Evolutionary conservation across 2,888 invertebrate genomes (phyloP).

Genomic region (Synergus itoensis): DNA sequence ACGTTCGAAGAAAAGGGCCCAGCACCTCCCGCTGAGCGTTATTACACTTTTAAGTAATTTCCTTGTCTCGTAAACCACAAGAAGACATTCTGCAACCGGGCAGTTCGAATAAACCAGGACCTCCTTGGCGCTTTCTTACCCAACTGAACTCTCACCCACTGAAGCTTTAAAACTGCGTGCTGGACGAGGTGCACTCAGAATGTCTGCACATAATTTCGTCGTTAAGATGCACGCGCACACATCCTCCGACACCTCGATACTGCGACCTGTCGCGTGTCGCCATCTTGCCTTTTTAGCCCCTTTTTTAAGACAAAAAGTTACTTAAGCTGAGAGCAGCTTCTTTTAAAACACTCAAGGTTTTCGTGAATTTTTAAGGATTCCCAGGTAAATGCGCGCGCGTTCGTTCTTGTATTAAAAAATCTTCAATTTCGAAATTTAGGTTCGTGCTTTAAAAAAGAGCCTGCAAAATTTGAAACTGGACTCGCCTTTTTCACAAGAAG

Average conservation of each 20-base stretch:
- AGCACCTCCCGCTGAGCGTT: conserved; percentile 66
- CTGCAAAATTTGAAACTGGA: neutral
- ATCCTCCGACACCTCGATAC: conserved; percentile 4
- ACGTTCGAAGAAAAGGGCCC: conserved; percentile 51
- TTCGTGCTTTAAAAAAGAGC: neutral
- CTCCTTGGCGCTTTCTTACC: conserved; percentile 52
- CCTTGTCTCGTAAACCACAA: conserved; percentile 72
- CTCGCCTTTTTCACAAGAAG: neutral
- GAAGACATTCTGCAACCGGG: conserved; percentile 60
- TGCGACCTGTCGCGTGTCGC: conserved; percentile 44
- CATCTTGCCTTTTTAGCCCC: conserved; percentile 22
- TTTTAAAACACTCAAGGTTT: neutral
- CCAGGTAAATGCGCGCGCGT: too few relatives aligned
- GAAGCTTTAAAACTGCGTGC: conserved; percentile 27
- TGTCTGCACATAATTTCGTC: conserved; percentile 51
- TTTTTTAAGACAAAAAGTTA: neutral
- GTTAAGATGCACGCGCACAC: conserved; percentile 45
- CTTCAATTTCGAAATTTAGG: neutral
- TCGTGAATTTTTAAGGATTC: too few relatives aligned
- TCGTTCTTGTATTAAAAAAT: neutral
- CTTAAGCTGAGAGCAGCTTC: neutral
- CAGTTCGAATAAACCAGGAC: conserved; percentile 45
- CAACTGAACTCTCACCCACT: conserved; percentile 58
- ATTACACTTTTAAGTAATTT: conserved; percentile 75
- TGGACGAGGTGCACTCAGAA: conserved; percentile 1